phyloP scores from a whole-genome alignment of 1,140 invertebrate genomes.

The Drosophila orosa region DNA sequence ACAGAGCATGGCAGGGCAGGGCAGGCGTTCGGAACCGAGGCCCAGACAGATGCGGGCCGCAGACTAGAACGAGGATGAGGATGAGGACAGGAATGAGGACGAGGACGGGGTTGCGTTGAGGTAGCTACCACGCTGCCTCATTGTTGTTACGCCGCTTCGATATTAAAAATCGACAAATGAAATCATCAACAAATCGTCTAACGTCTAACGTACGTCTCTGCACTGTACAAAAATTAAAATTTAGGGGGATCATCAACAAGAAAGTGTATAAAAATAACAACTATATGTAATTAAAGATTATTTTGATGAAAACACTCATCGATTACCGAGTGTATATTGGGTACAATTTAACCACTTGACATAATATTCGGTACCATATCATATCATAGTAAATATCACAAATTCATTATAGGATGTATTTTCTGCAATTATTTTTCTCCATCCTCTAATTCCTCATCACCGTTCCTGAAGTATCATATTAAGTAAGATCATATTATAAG shows the following conservation, averaged over 20 bases:
- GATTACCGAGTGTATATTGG: too few species aligned
- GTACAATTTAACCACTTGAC: too few species aligned
- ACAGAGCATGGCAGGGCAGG: constrained; percentile 20
- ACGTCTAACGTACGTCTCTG: not conserved
- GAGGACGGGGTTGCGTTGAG: constrained; percentile 28
- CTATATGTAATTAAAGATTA: too few species aligned
- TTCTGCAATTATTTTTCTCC: too few species aligned
- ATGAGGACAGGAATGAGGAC: constrained; percentile 7
- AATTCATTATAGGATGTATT: too few species aligned
- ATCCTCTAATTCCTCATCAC: too few species aligned
- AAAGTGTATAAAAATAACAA: not conserved
- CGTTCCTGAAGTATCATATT: not conserved
- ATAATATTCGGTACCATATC: too few species aligned
- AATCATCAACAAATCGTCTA: constrained; percentile 53
- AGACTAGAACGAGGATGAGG: constrained; percentile 9
- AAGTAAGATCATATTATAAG: not conserved
- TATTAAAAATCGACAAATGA: constrained; percentile 72
- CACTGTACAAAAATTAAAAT: not conserved
- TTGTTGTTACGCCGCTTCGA: constrained; percentile 41
- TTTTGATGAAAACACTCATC: too few species aligned
- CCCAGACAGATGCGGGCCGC: constrained; percentile 51
- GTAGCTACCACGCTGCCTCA: constrained; percentile 19
- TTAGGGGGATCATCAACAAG: not conserved
- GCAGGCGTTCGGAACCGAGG: not conserved
- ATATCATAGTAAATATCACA: too few species aligned